A percentile compares a stretch with the other conserved stretches of the same genome.
Evolutionary conservation across 2,113 vertebrate genomes (phyloP).

Genomic region (Ailurus styani): DNA sequence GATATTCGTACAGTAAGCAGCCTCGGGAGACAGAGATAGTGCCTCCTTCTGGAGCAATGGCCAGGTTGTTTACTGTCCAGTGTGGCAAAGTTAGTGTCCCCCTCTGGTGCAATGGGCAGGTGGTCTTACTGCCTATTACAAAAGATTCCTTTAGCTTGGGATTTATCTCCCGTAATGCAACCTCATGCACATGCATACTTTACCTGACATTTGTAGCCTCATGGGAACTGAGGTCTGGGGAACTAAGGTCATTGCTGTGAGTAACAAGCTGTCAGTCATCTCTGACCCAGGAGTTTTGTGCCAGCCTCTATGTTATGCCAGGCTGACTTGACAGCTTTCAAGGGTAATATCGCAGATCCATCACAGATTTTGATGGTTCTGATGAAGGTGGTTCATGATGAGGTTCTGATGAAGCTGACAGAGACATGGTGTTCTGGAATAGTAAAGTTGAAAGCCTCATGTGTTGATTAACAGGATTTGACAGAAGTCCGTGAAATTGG

Average conservation of each 20-base stretch:
- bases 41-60: neutral
- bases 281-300: neutral
- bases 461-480: neutral
- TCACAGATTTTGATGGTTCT: neutral
- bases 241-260: neutral
- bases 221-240: neutral
- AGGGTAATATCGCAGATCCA: neutral
- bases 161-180: neutral
- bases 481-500: neutral
- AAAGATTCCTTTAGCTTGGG: neutral
- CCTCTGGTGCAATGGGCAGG: neutral
- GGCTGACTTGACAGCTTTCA: neutral
- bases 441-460: neutral
- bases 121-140: neutral
- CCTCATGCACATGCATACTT: too few relatives aligned
- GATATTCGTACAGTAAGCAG: neutral
- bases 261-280: neutral
- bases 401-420: neutral
- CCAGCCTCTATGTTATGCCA: neutral
- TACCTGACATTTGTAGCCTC: neutral
- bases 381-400: neutral
- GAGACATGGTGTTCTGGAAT: neutral
- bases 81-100: neutral
- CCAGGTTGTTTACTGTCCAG: neutral
- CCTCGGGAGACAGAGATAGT: neutral